Conservation (phyloP, 2,113 vertebrate species). For the Alligator mississippiensis region DNA sequence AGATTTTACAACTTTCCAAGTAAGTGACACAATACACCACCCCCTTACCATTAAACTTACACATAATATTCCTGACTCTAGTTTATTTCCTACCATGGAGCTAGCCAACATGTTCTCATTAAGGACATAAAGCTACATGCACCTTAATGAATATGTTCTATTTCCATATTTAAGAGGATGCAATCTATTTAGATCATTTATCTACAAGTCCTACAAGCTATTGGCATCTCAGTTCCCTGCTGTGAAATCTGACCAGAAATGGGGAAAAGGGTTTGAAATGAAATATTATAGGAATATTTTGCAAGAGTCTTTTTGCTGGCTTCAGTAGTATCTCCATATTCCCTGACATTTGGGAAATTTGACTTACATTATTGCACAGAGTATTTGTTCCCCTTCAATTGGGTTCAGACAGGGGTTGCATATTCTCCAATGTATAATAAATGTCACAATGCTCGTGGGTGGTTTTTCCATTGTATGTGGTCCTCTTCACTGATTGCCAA, state of each 20-base stretch:
- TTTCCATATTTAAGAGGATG: background rate
- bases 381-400: constrained; percentile 62
- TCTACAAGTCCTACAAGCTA: background rate
- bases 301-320: constrained; percentile 52
- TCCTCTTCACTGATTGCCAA: constrained; percentile 70
- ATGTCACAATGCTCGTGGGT: constrained; percentile 71
- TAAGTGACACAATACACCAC: background rate
- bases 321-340: constrained; percentile 42
- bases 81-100: background rate
- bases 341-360: constrained; percentile 60
- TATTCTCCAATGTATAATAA: constrained; percentile 75
- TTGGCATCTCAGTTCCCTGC: background rate
- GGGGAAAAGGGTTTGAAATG: background rate
- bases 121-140: background rate
- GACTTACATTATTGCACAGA: constrained; percentile 61
- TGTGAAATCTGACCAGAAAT: constrained; percentile 28
- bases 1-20: background rate
- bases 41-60: background rate
- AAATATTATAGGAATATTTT: constrained; percentile 35
- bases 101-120: background rate
- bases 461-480: constrained; percentile 68
- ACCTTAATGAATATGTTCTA: background rate
- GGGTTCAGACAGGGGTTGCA: constrained; percentile 69
- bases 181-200: background rate
- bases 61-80: background rate